Evolutionary conservation across 2,888 invertebrate species (phyloP).

Genomic region (Tuta absoluta): DNA sequence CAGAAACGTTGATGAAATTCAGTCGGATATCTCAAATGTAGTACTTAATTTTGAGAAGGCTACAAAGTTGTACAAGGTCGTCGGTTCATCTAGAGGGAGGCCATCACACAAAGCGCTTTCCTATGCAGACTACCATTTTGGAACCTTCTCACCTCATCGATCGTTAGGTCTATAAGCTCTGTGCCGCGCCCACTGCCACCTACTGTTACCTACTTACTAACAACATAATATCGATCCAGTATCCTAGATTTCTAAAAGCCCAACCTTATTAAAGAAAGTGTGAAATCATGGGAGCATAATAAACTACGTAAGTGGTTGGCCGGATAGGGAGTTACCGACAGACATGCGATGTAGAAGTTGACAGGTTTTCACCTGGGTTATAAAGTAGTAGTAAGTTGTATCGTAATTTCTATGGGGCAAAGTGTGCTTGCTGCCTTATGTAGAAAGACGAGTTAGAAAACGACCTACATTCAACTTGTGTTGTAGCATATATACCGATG

Average conservation of each 20-base stretch:
- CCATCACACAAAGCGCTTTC: too few species aligned
- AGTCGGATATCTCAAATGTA: too few species aligned
- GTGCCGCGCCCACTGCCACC: too few species aligned
- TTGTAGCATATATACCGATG: too few species aligned
- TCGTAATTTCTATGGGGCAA: conserved; percentile 1
- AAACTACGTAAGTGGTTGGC: conserved; percentile 3
- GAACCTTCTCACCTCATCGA: too few species aligned
- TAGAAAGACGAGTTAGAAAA: conserved; percentile 13
- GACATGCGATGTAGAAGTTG: conserved; percentile 4
- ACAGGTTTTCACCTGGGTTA: conserved; percentile 11
- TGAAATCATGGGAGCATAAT: conserved; percentile 9
- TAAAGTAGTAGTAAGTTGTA: neutral
- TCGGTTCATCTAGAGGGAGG: too few species aligned
- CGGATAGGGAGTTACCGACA: conserved; percentile 10
- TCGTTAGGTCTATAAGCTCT: too few species aligned
- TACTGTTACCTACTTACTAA: too few species aligned
- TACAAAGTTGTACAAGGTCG: too few species aligned
- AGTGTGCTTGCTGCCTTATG: conserved; percentile 4
- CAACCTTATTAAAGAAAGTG: conserved; percentile 11
- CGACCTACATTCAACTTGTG: neutral
- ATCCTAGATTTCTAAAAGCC: conserved; percentile 1
- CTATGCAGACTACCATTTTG: too few species aligned
- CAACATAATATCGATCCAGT: neutral
- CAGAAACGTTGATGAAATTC: too few species aligned
- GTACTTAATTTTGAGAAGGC: too few species aligned